A percentile compares a stretch with the other conserved stretches of the same genome.
Conservation (phyloP, 2,888 invertebrate genomes). For the Ecliptopera silaceata region DNA sequence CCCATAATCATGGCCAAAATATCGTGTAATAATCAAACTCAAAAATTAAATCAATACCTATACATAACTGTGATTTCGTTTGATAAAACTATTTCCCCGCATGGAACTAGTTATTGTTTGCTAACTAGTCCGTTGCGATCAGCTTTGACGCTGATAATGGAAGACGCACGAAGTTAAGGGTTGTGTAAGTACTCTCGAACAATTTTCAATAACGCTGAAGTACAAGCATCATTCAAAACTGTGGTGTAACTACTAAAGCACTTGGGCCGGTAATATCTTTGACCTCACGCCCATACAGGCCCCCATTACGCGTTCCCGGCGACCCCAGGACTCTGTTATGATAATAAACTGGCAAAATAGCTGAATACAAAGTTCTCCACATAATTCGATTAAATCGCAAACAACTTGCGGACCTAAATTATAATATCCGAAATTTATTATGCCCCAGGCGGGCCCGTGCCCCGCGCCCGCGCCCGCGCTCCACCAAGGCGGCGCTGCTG, state of each 20-base stretch:
- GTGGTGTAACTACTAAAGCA: conserved; percentile 8
- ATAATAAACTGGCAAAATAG: conserved; percentile 25
- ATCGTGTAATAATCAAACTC: too few relatives aligned
- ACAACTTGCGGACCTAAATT: conserved; percentile 31
- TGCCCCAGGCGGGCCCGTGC: conserved; percentile 13
- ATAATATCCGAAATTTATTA: conserved; percentile 33
- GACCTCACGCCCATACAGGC: not conserved
- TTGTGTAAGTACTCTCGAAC: not conserved
- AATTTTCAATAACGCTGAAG: not conserved
- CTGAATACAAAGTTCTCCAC: conserved; percentile 25
- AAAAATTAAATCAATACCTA: too few relatives aligned
- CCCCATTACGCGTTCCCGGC: not conserved
- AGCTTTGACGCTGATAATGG: too few relatives aligned
- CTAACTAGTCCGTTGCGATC: too few relatives aligned
- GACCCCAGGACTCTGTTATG: conserved; percentile 15
- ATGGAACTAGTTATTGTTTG: too few relatives aligned
- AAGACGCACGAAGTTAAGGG: too few relatives aligned
- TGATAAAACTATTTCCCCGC: too few relatives aligned
- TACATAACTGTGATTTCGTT: too few relatives aligned
- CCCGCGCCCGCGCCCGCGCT: not conserved
- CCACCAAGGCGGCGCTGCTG: not conserved
- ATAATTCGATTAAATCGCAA: conserved; percentile 34
- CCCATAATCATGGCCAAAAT: too few relatives aligned
- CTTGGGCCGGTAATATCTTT: conserved; percentile 1
- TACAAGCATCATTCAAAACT: conserved; percentile 13